Conservation (phyloP, 2,113 vertebrate species). For the Passer montanus region DNA sequence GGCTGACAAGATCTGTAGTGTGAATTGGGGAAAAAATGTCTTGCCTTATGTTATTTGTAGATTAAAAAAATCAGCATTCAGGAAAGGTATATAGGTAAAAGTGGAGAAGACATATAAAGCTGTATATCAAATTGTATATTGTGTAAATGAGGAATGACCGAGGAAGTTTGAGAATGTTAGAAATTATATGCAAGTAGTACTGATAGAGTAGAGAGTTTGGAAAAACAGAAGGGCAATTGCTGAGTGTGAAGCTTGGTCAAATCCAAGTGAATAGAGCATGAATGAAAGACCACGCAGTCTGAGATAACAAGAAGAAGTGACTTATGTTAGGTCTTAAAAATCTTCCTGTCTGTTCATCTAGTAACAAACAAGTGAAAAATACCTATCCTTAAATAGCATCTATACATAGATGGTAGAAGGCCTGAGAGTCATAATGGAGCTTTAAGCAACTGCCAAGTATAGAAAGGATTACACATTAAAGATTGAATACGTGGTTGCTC, state of each 20-base stretch:
- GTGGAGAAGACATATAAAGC: neutral
- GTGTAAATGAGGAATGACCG: neutral
- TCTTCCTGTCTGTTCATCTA: neutral
- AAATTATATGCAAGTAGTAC: neutral
- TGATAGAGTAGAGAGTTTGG: neutral
- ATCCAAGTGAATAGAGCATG: neutral
- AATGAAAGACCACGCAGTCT: neutral
- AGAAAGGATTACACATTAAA: slow-evolving; percentile 42
- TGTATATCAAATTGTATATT: too few relatives aligned
- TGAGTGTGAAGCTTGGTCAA: neutral
- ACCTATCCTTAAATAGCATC: neutral
- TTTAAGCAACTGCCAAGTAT: slow-evolving; percentile 38
- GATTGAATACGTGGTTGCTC: neutral
- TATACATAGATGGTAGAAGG: neutral
- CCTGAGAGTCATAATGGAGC: neutral
- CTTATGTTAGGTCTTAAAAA: neutral
- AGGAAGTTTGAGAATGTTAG: neutral
- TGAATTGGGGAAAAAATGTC: neutral
- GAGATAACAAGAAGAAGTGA: neutral
- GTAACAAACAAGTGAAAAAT: neutral
- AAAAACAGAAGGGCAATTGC: neutral
- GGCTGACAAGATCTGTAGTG: neutral
- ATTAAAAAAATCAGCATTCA: neutral
- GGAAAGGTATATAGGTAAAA: neutral
- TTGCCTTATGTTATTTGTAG: neutral